These are phyloP conservation scores for Neoscelio sp. DNA, from an alignment of 2,888 invertebrate species.

Conservation along the genomic window DNA sequence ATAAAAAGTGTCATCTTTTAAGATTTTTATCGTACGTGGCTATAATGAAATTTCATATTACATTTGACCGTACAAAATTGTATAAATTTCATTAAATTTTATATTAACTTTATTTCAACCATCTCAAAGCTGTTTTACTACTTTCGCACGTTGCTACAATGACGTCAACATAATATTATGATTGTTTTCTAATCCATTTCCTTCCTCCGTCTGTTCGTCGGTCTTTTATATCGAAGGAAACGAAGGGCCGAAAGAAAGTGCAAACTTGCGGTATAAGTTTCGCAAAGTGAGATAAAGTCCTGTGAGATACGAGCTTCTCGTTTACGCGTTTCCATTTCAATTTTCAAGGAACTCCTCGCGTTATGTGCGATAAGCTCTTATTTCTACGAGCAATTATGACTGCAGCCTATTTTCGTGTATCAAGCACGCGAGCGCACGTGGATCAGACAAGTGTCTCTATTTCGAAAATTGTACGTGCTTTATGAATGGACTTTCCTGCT, in stretches of 20 bases:
- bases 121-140: no score
- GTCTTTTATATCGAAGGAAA: constrained; percentile 48
- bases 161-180: constrained; percentile 30
- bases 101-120: no score
- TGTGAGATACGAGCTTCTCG: constrained; percentile 53
- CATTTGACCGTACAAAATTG: no score
- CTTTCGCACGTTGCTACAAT: background rate
- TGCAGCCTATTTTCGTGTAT: constrained; percentile 46
- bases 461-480: constrained; percentile 33
- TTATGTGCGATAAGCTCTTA: constrained; percentile 58
- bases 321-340: constrained; percentile 63
- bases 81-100: no score
- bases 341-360: constrained; percentile 52
- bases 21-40: no score
- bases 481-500: constrained; percentile 16
- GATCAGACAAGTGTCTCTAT: constrained; percentile 22
- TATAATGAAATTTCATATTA: no score
- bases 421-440: constrained; percentile 22
- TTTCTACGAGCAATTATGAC: constrained; percentile 57
- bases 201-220: constrained; percentile 35
- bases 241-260: constrained; percentile 59
- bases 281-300: constrained; percentile 62
- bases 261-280: constrained; percentile 63
- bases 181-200: constrained; percentile 59
- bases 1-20: no score